Evolutionary conservation across 30 jellyfish, hydroid and myxozoan genomes (phyloP), one percentile per base, ranked within the genome.

Genomic region (Haliclystus octoradiatus): DNA sequence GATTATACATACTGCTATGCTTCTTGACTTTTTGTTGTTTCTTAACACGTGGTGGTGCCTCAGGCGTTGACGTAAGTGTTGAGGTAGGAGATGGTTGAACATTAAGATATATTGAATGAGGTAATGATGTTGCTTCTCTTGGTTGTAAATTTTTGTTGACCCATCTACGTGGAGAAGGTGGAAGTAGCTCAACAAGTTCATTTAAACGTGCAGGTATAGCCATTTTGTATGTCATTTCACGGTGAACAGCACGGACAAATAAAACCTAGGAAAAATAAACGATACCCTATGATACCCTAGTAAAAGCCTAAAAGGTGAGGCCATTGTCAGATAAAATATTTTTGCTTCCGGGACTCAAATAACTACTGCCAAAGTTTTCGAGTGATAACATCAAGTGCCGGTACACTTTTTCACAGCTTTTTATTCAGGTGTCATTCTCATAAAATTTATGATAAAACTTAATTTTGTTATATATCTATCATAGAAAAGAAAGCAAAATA

Each of bases 141-240:
- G 57, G 57, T 40, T 40, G 57, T 5, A 40, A 9, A 40, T 40
- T 40, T 19, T 40, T 40, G 57, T 80, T 88, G 25, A 85, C 65
- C 97, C 97, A 88, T 31, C 92, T 69, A 47, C 94, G 92, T 31
- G 97, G 97, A 52, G 71, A 33, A 2, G 97, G 81, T 1, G 97
- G 97, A 3, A 88, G 77, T 23, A 74, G 57, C 4, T 70, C 93
- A 23, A 88, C 26, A 50, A 88, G 79, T 62, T 80, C 14, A 9
- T 5, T 5, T 9, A 40, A 5, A 9, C 19, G 9, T 40, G 57
- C 57, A 40, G 57, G 14, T 5, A 5, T 19, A 19, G 57, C 19
- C 9, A 5, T 40, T 19, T 40, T 40, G 57, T 19, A 5, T 9
- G 19, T 40, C 14, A 5, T 40, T 40, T 40, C 57, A 5, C 57